phyloP scores from a whole-genome alignment of 2,888 invertebrate species.

The Euproctis similis region DNA sequence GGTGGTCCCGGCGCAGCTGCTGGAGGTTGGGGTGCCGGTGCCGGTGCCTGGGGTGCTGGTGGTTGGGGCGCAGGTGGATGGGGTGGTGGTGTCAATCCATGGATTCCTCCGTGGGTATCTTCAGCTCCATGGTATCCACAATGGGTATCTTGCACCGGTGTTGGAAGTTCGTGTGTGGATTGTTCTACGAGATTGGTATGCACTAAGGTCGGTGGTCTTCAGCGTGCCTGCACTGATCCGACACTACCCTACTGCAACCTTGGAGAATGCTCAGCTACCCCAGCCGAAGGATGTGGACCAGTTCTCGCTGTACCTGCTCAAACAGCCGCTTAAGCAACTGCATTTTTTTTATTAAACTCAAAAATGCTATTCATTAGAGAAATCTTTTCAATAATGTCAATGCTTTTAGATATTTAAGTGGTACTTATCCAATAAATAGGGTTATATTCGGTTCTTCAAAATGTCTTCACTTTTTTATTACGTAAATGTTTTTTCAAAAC shows the following conservation, averaged over 20 bases:
- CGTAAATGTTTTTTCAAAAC: no score
- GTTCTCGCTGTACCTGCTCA: conserved; percentile 26
- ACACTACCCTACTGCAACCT: conserved; percentile 59
- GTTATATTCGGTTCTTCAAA: no score
- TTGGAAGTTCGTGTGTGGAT: conserved; percentile 49
- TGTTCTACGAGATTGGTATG: conserved; percentile 55
- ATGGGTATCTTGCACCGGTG: conserved; percentile 49
- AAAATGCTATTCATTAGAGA: no score
- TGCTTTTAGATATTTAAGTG: no score
- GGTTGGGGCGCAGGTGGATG: conserved; percentile 21
- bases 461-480: no score
- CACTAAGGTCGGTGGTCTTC: conserved; percentile 55
- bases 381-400: no score
- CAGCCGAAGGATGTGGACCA: conserved; percentile 41
- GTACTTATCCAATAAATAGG: no score
- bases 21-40: conserved; percentile 1
- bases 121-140: conserved; percentile 56
- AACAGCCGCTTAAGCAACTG: conserved; percentile 11
- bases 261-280: conserved; percentile 64
- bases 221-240: conserved; percentile 52
- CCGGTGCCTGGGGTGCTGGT: conserved; percentile 18
- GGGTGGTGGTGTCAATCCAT: conserved; percentile 37
- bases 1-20: conserved; percentile 11
- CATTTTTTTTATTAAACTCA: no score
- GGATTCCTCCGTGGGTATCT: conserved; percentile 61